A percentile compares a stretch with the other conserved stretches of the same genome.
Evolutionary conservation across 2,797 vertebrate genomes (phyloP).

Genomic region (Tarsius wallacei): DNA sequence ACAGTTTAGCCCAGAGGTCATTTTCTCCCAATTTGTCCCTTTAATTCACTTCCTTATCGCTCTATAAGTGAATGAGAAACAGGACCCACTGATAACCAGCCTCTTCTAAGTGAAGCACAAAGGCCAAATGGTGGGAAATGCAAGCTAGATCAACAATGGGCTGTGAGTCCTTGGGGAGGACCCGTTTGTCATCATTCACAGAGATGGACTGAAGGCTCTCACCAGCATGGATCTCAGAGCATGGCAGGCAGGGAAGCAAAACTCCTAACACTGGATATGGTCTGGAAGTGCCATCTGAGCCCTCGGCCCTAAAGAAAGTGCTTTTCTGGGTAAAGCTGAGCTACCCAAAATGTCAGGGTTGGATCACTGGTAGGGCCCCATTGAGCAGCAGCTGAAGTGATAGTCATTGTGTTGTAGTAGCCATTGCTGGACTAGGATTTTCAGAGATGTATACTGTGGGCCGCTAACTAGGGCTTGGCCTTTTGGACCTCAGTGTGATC

Average conservation of each 20-base stretch:
- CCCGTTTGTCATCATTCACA: neutral
- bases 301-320: neutral
- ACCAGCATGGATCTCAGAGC: neutral
- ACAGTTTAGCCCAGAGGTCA: neutral
- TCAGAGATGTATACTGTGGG: neutral
- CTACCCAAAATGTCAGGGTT: neutral
- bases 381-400: neutral
- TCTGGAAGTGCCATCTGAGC: neutral
- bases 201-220: neutral
- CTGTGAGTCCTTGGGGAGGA: neutral
- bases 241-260: neutral
- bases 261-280: fast-evolving
- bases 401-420: neutral
- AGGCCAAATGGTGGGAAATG: neutral
- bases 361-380: neutral
- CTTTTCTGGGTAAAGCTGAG: neutral
- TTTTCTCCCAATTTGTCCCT: neutral
- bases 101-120: neutral
- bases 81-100: neutral
- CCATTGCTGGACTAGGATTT: neutral
- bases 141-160: neutral
- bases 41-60: neutral
- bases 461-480: neutral
- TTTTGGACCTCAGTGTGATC: neutral
- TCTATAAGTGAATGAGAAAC: neutral